phyloP scores from a whole-genome alignment of 2,797 vertebrate species.

The Eospalax fontanierii region DNA sequence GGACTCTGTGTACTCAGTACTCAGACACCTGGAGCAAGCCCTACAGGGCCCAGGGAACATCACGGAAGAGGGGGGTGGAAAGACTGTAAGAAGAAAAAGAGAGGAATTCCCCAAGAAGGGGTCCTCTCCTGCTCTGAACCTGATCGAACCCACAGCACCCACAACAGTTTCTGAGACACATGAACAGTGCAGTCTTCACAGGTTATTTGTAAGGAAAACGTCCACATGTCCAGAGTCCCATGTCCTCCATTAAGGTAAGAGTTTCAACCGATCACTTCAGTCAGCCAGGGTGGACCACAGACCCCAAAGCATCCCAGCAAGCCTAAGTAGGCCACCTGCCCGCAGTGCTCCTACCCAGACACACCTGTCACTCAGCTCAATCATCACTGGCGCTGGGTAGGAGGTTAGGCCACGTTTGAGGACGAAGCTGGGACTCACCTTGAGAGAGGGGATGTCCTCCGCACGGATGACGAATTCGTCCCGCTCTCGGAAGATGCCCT shows the following conservation, averaged over 20 bases:
- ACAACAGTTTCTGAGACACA: too few relatives aligned
- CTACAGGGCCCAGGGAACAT: too few relatives aligned
- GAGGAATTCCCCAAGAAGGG: too few relatives aligned
- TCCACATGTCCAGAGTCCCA: fast-evolving
- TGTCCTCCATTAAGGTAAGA: fast-evolving
- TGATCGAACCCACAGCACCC: too few relatives aligned
- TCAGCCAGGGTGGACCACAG: fast-evolving
- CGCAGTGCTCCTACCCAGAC: background rate
- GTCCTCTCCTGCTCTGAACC: too few relatives aligned
- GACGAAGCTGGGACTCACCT: slow-evolving; percentile 89
- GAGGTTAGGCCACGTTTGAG: fast-evolving
- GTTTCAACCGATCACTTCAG: too few relatives aligned
- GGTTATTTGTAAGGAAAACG: fast-evolving
- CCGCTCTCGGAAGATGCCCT: slow-evolving; percentile 96
- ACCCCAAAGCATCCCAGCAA: background rate
- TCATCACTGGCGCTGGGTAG: fast-evolving
- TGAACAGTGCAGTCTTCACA: background rate
- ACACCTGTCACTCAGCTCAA: fast-evolving
- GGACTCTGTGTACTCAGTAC: background rate
- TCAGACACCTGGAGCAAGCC: background rate
- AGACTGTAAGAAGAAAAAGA: background rate
- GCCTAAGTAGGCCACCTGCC: background rate
- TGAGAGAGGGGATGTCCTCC: slow-evolving; percentile 95
- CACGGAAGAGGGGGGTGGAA: background rate
- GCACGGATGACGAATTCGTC: slow-evolving; percentile 97